A percentile compares a stretch with the other conserved stretches of the same genome.
Conservation (phyloP, 2,888 invertebrate genomes). For the Caenorhabditis becei region DNA sequence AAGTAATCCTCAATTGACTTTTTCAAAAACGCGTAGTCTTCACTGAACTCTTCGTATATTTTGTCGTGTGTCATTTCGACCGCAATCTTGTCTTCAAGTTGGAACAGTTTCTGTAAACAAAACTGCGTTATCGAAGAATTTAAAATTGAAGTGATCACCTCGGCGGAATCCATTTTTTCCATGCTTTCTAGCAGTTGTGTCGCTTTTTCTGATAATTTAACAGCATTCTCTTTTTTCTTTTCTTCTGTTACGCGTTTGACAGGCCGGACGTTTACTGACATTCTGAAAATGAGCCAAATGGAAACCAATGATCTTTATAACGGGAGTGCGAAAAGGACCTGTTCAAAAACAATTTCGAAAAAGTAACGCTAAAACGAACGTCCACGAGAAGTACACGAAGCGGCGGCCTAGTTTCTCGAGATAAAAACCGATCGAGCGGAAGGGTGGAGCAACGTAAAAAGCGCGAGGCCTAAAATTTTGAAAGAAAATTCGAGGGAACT, state of each 20-base stretch:
- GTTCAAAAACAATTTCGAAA: background rate
- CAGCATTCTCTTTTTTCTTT: conserved; percentile 29
- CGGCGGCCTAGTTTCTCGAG: background rate
- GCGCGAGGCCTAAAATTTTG: background rate
- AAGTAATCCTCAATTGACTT: conserved; percentile 40
- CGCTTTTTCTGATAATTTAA: conserved; percentile 37
- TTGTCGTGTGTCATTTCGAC: conserved; percentile 42
- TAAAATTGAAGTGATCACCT: too few relatives aligned
- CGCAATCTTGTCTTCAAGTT: conserved; percentile 66
- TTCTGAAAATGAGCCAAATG: conserved; percentile 1
- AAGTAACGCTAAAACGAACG: background rate
- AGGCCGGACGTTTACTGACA: conserved; percentile 37
- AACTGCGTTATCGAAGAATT: too few relatives aligned
- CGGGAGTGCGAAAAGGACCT: background rate
- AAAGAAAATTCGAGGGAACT: background rate
- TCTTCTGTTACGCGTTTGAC: conserved; percentile 25
- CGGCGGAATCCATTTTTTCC: conserved; percentile 32
- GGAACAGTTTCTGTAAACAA: conserved; percentile 61
- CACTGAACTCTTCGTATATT: conserved; percentile 47
- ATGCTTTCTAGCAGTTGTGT: conserved; percentile 32
- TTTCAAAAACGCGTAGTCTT: conserved; percentile 37
- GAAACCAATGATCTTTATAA: too few relatives aligned
- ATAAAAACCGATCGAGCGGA: background rate
- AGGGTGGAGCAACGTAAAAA: background rate
- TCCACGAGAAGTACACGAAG: conserved; percentile 3